Conservation (phyloP, 2,797 vertebrate genomes). For the Eutrigla gurnardus region DNA sequence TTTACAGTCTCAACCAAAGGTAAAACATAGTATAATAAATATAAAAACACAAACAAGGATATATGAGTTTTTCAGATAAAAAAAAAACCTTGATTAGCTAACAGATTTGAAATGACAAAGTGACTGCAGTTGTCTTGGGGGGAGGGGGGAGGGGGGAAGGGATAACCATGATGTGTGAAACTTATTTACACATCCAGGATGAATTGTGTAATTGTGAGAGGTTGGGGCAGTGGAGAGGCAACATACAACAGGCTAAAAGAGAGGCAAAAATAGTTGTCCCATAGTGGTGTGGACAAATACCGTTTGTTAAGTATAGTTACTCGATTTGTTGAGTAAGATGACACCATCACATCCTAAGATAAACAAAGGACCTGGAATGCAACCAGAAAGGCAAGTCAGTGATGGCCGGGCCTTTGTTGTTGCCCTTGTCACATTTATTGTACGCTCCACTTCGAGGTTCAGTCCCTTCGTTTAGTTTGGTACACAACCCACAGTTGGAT, state of each 20-base stretch:
- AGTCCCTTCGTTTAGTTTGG: not conserved
- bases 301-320: not conserved
- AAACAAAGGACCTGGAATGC: not conserved
- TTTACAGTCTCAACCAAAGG: no score
- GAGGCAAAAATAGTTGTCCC: not conserved
- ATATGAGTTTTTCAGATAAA: conserved; percentile 9
- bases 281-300: not conserved
- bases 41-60: not conserved
- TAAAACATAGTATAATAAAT: no score
- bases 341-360: not conserved
- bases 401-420: not conserved
- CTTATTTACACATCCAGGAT: conserved; percentile 11
- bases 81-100: not conserved
- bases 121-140: not conserved
- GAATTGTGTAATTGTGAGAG: conserved; percentile 13
- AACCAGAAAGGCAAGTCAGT: not conserved
- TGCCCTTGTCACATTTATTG: not conserved
- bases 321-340: not conserved
- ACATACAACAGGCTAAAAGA: not conserved
- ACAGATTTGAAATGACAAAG: conserved; percentile 8
- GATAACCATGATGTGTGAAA: not conserved
- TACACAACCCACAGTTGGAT: not conserved
- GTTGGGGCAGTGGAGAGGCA: not conserved
- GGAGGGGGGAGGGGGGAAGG: not conserved
- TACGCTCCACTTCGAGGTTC: conserved; percentile 11